Conservation (phyloP, 2,797 vertebrate genomes). For the Graptemys geographica region DNA sequence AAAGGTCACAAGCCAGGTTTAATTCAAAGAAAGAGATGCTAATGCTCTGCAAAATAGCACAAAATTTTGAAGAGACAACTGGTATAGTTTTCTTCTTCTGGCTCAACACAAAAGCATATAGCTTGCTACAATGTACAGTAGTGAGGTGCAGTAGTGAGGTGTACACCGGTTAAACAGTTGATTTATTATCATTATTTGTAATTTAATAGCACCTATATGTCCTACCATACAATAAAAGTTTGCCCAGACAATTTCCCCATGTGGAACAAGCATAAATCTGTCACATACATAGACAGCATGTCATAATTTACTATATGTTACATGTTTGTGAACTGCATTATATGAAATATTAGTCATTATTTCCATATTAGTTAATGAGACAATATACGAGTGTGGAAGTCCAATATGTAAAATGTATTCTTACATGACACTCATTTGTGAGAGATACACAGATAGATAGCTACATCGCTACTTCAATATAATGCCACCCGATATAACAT, state of each 20-base stretch:
- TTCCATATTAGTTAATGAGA: neutral
- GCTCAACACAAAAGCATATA: neutral
- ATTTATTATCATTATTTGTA: neutral
- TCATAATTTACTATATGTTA: neutral
- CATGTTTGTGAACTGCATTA: neutral
- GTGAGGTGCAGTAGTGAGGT: neutral
- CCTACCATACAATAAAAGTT: neutral
- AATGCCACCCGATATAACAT: no score
- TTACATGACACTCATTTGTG: neutral
- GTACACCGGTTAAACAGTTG: neutral
- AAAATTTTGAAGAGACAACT: neutral
- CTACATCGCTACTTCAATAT: no score
- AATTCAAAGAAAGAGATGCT: neutral
- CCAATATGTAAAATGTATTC: neutral
- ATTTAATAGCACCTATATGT: neutral
- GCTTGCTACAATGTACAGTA: neutral
- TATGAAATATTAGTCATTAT: neutral
- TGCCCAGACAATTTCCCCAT: neutral
- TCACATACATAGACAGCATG: neutral
- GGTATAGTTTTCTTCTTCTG: neutral
- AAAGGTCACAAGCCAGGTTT: neutral
- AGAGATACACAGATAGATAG: neutral
- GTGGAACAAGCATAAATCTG: neutral
- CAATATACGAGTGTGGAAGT: neutral
- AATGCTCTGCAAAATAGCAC: neutral